Conservation (phyloP, 2,888 invertebrate genomes). For the Orthosia cruda region DNA sequence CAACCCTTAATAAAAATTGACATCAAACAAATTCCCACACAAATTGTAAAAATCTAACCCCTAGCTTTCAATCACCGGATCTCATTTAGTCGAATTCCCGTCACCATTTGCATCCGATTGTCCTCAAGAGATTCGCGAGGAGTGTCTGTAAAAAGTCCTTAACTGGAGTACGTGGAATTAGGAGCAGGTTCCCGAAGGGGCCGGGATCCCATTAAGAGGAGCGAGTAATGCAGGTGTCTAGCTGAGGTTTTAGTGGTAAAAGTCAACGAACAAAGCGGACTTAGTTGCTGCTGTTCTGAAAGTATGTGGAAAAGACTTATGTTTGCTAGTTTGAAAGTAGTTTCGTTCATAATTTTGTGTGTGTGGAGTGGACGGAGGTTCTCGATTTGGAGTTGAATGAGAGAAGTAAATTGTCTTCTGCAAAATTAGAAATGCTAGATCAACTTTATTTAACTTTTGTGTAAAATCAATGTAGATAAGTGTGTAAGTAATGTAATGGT, state of each 20-base stretch:
- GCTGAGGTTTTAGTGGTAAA: constrained; percentile 68
- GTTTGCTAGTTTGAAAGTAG: constrained; percentile 25
- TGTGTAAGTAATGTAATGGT: background rate
- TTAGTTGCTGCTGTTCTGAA: constrained; percentile 37
- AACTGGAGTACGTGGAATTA: constrained; percentile 83
- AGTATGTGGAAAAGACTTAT: constrained; percentile 43
- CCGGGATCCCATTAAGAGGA: constrained; percentile 80
- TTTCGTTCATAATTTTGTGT: constrained; percentile 14
- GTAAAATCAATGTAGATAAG: no score
- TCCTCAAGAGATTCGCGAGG: constrained; percentile 83
- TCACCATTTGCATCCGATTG: constrained; percentile 81
- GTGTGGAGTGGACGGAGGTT: background rate
- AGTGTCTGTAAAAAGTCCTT: constrained; percentile 87
- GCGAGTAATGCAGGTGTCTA: constrained; percentile 79
- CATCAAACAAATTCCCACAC: constrained; percentile 47
- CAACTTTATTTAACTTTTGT: no score
- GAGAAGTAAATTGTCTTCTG: background rate
- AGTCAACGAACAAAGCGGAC: constrained; percentile 73
- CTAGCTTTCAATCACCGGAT: constrained; percentile 66
- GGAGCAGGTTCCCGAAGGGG: constrained; percentile 79
- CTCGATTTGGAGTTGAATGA: background rate
- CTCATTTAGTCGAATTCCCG: constrained; percentile 78
- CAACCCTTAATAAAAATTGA: constrained; percentile 19
- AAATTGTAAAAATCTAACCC: constrained; percentile 44
- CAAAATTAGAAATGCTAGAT: background rate